These are phyloP conservation scores for Cydia strobilella DNA, from an alignment of 1,140 invertebrate species.

Conservation along the genomic window DNA sequence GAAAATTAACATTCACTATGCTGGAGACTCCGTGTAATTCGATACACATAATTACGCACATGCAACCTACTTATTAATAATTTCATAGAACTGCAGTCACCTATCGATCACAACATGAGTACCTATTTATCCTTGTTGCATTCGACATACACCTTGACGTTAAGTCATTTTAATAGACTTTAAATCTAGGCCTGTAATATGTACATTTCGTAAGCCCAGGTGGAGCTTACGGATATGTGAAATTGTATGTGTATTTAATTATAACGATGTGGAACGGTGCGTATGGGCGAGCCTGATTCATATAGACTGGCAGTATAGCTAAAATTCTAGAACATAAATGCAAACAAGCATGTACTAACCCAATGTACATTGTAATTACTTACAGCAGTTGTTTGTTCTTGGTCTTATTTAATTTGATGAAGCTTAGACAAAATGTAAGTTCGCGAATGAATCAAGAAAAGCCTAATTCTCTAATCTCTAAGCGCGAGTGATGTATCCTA, in stretches of 20 bases:
- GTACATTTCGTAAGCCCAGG: conserved; percentile 24
- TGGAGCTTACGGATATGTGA: conserved; percentile 26
- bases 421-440: no score
- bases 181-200: conserved; percentile 11
- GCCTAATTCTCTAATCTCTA: no score
- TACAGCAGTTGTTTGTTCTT: no score
- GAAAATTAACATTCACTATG: no score
- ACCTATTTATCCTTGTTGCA: conserved; percentile 6
- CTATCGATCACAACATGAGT: background rate
- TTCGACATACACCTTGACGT: background rate
- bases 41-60: background rate
- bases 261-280: conserved; percentile 15
- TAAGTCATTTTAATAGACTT: background rate
- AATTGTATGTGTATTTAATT: conserved; percentile 13
- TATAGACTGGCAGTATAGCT: background rate
- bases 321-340: background rate
- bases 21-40: no score
- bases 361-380: no score
- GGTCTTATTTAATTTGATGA: no score
- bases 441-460: no score
- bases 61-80: background rate
- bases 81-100: background rate
- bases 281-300: background rate
- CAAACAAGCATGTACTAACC: background rate
- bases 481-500: no score